phyloP scores from a whole-genome alignment of 2,888 invertebrate genomes.

The Ariolimax columbianus region DNA sequence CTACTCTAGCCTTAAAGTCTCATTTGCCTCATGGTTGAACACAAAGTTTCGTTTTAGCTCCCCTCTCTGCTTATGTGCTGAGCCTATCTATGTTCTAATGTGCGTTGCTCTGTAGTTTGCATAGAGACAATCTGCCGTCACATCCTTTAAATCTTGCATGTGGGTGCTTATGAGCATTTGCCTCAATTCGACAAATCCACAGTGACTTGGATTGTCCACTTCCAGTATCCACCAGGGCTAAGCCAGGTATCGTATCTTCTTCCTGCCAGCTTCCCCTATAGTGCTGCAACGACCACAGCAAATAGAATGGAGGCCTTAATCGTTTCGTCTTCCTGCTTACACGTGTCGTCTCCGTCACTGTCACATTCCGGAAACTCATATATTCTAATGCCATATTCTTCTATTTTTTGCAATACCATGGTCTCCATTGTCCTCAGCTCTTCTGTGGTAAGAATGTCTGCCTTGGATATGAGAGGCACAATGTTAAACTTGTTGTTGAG shows the following conservation, averaged over 20 bases:
- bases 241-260: constrained; percentile 92
- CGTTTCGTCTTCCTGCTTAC: constrained; percentile 94
- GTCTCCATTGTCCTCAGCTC: constrained; percentile 91
- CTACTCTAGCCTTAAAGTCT: no score
- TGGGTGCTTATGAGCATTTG: no score
- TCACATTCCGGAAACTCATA: constrained; percentile 99
- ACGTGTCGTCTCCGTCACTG: constrained; percentile 88
- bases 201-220: no score
- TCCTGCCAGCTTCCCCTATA: constrained; percentile 84
- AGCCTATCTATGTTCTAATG: no score
- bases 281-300: constrained; percentile 84
- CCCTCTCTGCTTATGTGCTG: no score
- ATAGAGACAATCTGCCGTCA: no score
- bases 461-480: constrained; percentile 95
- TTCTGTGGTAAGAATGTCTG: constrained; percentile 91
- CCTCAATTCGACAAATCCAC: no score
- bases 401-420: constrained; percentile 81
- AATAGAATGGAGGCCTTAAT: constrained; percentile 92
- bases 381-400: constrained; percentile 82
- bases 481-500: constrained; percentile 95
- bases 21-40: no score
- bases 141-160: no score
- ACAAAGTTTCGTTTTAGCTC: no score
- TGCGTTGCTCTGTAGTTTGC: no score
- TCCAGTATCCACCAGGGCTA: constrained; percentile 98